phyloP scores from a whole-genome alignment of 2,888 invertebrate species.

The Caenorhabditis uteleia region DNA sequence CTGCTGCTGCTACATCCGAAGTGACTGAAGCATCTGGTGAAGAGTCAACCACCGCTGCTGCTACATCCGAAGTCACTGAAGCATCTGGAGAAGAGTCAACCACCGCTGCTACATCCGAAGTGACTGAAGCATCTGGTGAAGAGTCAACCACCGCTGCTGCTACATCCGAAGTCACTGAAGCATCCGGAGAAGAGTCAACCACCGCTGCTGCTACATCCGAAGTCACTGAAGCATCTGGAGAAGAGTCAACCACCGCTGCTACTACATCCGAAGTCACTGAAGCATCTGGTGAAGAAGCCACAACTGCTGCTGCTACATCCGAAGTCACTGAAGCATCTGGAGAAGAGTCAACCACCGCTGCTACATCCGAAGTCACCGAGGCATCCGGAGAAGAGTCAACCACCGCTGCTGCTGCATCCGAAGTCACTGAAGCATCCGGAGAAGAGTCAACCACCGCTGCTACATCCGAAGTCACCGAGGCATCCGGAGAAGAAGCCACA shows the following conservation, averaged over 20 bases:
- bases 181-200: constrained; percentile 19
- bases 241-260: constrained; percentile 18
- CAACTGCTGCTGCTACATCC: constrained; percentile 13
- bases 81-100: constrained; percentile 11
- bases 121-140: constrained; percentile 15
- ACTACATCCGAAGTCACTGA: constrained; percentile 11
- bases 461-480: constrained; percentile 9
- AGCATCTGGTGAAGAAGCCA: constrained; percentile 9
- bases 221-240: constrained; percentile 22
- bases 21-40: constrained; percentile 26
- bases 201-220: constrained; percentile 5
- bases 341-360: constrained; percentile 22
- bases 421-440: constrained; percentile 18
- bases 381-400: constrained; percentile 21
- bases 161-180: too few relatives aligned
- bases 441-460: constrained; percentile 24
- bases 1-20: constrained; percentile 4
- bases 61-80: constrained; percentile 12
- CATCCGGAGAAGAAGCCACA: constrained; percentile 8
- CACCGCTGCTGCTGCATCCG: constrained; percentile 4
- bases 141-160: constrained; percentile 21
- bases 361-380: too few relatives aligned
- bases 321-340: constrained; percentile 8
- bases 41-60: constrained; percentile 14
- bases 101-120: constrained; percentile 2